Conservation (phyloP, 1,140 invertebrate genomes). For the Epicauta chinensis region DNA sequence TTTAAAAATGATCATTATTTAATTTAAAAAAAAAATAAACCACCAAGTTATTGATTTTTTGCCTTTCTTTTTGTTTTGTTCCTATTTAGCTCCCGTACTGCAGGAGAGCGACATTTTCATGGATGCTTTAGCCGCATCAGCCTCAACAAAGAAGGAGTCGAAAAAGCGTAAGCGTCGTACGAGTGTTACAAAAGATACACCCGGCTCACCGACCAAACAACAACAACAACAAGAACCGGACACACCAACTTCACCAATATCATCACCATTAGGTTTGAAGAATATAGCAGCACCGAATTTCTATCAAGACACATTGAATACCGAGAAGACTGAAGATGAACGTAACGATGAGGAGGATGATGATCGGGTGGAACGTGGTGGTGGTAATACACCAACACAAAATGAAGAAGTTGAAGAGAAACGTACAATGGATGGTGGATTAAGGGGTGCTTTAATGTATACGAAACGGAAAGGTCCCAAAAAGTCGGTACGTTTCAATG, state of each 20-base stretch:
- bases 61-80: constrained; percentile 19
- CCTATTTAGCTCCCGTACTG: constrained; percentile 63
- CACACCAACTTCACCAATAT: constrained; percentile 28
- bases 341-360: constrained; percentile 42
- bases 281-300: constrained; percentile 64
- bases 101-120: constrained; percentile 90
- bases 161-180: constrained; percentile 68
- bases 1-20: no score
- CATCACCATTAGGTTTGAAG: constrained; percentile 44
- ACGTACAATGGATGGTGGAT: constrained; percentile 20
- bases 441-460: constrained; percentile 36
- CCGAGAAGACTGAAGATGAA: constrained; percentile 48
- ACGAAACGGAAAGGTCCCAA: constrained; percentile 62
- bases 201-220: constrained; percentile 39
- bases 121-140: constrained; percentile 74
- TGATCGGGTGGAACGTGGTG: constrained; percentile 34
- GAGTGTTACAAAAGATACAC: constrained; percentile 56
- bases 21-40: no score
- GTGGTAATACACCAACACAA: constrained; percentile 10
- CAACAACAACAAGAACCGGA: constrained; percentile 25
- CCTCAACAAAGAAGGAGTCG: constrained; percentile 65
- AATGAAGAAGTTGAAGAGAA: constrained; percentile 19
- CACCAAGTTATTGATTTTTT: background rate
- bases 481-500: constrained; percentile 76
- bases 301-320: constrained; percentile 85